A percentile compares a stretch with the other conserved stretches of the same genome.
Evolutionary conservation across 2,888 invertebrate genomes (phyloP).

Genomic region (Nomada ferruginata): DNA sequence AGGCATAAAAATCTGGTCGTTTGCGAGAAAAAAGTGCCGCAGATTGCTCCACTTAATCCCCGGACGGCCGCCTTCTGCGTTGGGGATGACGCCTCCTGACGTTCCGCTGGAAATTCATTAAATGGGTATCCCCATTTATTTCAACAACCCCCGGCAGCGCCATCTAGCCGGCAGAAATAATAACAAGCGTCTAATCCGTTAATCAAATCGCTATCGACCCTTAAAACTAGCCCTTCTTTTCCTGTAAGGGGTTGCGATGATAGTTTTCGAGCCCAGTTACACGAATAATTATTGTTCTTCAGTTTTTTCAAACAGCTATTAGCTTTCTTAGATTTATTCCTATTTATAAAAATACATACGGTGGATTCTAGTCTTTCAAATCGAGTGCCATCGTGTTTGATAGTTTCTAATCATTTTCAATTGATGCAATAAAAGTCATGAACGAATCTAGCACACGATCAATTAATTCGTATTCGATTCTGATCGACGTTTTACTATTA

Average conservation of each 20-base stretch:
- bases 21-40: constrained; percentile 76
- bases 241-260: no score
- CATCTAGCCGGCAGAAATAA: constrained; percentile 71
- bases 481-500: no score
- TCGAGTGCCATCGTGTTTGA: no score
- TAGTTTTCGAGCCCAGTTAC: no score
- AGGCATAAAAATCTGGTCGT: constrained; percentile 79
- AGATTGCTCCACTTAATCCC: constrained; percentile 81
- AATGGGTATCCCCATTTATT: constrained; percentile 78
- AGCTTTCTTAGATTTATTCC: not conserved
- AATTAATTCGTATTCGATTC: no score
- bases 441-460: no score
- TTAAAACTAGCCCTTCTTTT: constrained; percentile 25
- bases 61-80: constrained; percentile 65
- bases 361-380: no score
- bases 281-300: not conserved
- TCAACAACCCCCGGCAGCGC: constrained; percentile 75
- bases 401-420: no score
- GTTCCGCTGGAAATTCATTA: constrained; percentile 80
- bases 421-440: no score
- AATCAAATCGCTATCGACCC: constrained; percentile 50
- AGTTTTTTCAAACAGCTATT: not conserved
- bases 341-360: no score
- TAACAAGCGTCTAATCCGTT: constrained; percentile 73
- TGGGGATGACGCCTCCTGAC: constrained; percentile 81